Percentiles rank a stretch among this genome's conserved stretches.
phyloP scores from a whole-genome alignment of 2,888 invertebrate genomes.

The Embidobia sp. region DNA sequence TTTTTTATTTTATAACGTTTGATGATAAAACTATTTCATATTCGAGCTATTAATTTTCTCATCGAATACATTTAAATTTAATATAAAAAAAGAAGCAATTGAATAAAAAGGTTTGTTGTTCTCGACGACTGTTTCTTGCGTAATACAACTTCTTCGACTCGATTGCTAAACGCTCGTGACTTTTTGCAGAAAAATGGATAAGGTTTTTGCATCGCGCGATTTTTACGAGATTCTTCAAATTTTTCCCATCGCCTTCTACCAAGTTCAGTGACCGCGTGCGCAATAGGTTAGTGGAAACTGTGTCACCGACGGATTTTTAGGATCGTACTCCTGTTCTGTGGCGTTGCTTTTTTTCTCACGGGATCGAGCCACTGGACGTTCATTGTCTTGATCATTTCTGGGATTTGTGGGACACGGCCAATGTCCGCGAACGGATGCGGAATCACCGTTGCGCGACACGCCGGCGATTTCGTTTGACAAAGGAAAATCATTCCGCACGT shows the following conservation, averaged over 20 bases:
- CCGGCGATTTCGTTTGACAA: slow-evolving; percentile 24
- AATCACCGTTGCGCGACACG: slow-evolving; percentile 48
- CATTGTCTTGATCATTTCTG: slow-evolving; percentile 28
- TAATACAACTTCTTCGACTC: too few species aligned
- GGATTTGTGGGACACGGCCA: slow-evolving; percentile 33
- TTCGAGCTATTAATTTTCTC: too few species aligned
- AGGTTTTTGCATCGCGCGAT: too few species aligned
- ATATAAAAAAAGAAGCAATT: too few species aligned
- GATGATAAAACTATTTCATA: too few species aligned
- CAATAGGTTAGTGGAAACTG: slow-evolving; percentile 66
- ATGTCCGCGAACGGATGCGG: slow-evolving; percentile 17
- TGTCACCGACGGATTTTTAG: slow-evolving; percentile 66
- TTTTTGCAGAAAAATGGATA: too few species aligned
- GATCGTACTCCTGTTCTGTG: slow-evolving; percentile 21
- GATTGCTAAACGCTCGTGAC: too few species aligned
- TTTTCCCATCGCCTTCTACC: neutral
- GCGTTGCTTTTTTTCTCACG: slow-evolving; percentile 35
- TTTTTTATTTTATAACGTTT: too few species aligned
- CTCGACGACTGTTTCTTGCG: too few species aligned
- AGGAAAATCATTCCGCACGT: slow-evolving; percentile 28
- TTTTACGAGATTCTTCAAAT: neutral
- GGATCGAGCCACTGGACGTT: neutral
- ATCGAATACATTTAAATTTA: too few species aligned
- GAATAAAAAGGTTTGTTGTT: too few species aligned
- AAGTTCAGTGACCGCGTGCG: slow-evolving; percentile 46